phyloP scores from a whole-genome alignment of 2,888 invertebrate genomes.

The Dicranocentrus wangi region DNA sequence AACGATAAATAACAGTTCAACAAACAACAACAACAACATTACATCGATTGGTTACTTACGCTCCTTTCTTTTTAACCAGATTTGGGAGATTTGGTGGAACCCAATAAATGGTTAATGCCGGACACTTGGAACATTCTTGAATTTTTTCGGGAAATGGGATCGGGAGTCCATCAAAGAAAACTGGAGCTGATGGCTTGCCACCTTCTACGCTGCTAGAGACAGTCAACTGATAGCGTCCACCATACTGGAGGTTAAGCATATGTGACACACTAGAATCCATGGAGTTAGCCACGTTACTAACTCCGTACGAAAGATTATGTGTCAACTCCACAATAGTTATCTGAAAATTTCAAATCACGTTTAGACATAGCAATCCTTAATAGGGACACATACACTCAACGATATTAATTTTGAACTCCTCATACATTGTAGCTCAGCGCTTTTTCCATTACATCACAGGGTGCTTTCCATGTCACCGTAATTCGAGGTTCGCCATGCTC shows the following conservation, averaged over 20 bases:
- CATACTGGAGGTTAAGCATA: constrained; percentile 75
- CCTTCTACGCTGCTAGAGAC: constrained; percentile 76
- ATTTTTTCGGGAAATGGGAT: constrained; percentile 81
- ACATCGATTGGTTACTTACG: constrained; percentile 10
- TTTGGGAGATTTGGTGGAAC: constrained; percentile 46
- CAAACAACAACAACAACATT: not conserved
- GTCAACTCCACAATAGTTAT: constrained; percentile 77
- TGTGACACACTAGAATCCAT: constrained; percentile 75
- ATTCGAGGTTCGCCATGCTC: constrained; percentile 75
- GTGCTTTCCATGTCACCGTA: constrained; percentile 83
- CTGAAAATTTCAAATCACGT: constrained; percentile 73
- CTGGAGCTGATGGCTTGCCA: constrained; percentile 77
- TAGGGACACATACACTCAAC: not conserved
- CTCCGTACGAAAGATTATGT: constrained; percentile 74
- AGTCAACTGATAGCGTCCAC: constrained; percentile 75
- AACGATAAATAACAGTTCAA: constrained; percentile 1
- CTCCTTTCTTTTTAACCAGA: constrained; percentile 51
- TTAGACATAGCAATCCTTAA: no score
- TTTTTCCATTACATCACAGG: constrained; percentile 78
- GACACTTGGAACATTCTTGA: constrained; percentile 73
- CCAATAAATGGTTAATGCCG: constrained; percentile 63
- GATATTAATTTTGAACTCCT: constrained; percentile 75
- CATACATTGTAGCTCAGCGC: constrained; percentile 78
- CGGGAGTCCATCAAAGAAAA: constrained; percentile 78
- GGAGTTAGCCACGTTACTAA: constrained; percentile 77